Base-by-base conservation (phyloP, 2,113 vertebrate genomes). In the Turdus rufiventris region DNA sequence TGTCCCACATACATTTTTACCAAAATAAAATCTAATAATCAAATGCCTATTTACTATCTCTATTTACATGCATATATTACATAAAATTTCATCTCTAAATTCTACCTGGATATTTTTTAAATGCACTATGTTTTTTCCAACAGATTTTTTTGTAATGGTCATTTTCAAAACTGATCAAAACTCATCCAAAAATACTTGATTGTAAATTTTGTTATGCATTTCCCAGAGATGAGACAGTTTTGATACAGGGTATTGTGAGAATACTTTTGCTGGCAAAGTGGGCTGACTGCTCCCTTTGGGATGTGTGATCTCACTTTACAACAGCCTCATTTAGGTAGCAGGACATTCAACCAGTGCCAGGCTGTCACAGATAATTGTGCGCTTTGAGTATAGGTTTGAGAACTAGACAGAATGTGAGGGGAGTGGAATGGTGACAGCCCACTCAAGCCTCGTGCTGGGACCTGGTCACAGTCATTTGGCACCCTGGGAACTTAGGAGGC, bases 361-460 rank as follows among this genome's bases (percentile, higher is more conserved):
- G 3, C 12, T 54, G 51, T 38, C 2, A 2, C 9, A 60, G 40
- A 12, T 3, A 18, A 21, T 9, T 21, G 9, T 31, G 31, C 58
- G 17, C 9, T 71, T 81, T 43, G n/a, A 8, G 9, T 40, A 15
- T 20, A 50, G 7, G 3, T 31, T 26, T 48, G 12, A 31, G n/a
- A 48, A 42, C 7, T 2, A n/a, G 19, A 19, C 6, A 74, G 20
- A 61, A 61, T 1, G 0, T 34, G 18, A 72, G 5, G 2, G 2
- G 8, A 50, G 6, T 9, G 12, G 29, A 62, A 62, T 3, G 2
- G 18, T 60, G 61, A 72, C 78, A 66, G 8, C 17, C 4, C 26
- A 47, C 23, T 63, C n/a, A 33, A 0, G 42, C n/a, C 16, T 86
- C 4, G 0, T 50, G 66, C 58, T 84, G 48, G 26, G 65, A 67